Evolutionary conservation across 2,888 invertebrate genomes (phyloP), one percentile per base, ranked within the genome.

Genomic region (Heliconius ethilla): DNA sequence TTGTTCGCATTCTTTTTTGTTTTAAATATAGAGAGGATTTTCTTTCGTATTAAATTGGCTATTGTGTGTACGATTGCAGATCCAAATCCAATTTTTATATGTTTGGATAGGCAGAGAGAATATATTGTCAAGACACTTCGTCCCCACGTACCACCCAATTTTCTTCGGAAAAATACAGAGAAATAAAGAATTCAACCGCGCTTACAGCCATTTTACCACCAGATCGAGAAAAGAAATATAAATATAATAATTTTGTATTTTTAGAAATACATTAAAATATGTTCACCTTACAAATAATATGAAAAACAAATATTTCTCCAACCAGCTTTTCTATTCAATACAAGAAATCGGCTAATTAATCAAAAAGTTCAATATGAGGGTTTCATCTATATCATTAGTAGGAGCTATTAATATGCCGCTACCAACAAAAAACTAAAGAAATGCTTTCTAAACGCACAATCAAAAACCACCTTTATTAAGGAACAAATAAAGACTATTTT

Each of bases 381-480:
- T 85, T 85, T 86, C 86, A 86, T 87, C 86, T 87, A 86, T 87
- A 89, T 89, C 89, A 89, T 88, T 87, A 87, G 84, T 86, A 82
- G 79, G 84, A 82, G 85, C 85, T 86, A 85, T 83, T 84, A 84
- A 87, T 86, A 87, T 85, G 87, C 45, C 83, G 76, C 77, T 80
- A 80, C 80, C 70, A 80, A 81, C 67, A 77, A 75, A 80, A 70
- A 63, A 40, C 65, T 59, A 73, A 69, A 70, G 78, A 63, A 63
- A 66, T 45, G 72, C 37, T 70, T 27, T n/a, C 70, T 73, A 62
- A 75, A 45, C 11, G 13, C 18, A 3, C 27, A 79, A 63, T 63
- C 40, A 33, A 76, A 59, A 66, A 67, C 59, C n/a, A 72, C 65
- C 59, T 25, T 51, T 78, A 76, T 25, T 9, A 11, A 25, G 15